Conservation (phyloP, 2,797 vertebrate genomes). For the Bucorvus abyssinicus region DNA sequence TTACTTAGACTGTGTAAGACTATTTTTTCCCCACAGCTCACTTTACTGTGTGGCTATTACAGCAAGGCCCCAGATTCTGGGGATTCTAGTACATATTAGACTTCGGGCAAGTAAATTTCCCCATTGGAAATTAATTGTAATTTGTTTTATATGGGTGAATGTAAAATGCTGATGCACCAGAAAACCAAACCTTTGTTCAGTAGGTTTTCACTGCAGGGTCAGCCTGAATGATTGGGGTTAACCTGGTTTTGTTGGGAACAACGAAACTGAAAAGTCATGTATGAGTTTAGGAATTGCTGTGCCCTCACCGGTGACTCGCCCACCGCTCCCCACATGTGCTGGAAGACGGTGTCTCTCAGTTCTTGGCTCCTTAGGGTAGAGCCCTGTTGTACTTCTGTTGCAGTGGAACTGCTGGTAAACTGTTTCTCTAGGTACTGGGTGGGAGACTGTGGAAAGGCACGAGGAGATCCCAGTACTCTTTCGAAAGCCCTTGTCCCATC, state of each 20-base stretch:
- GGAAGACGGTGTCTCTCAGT: neutral
- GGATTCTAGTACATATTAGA: neutral
- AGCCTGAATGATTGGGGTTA: neutral
- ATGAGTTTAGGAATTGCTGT: neutral
- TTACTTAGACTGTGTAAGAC: neutral
- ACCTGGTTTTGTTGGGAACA: neutral
- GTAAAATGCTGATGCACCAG: neutral
- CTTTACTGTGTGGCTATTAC: neutral
- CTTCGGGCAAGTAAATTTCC: neutral
- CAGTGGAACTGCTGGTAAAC: neutral
- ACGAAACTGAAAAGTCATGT: neutral
- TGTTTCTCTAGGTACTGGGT: neutral
- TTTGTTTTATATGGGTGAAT: neutral
- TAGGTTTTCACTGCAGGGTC: neutral
- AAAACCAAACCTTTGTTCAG: neutral
- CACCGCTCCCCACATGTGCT: accelerated
- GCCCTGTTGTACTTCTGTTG: accelerated
- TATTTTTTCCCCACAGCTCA: neutral
- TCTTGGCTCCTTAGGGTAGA: neutral
- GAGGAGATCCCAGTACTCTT: neutral
- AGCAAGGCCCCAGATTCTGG: neutral
- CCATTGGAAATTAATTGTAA: neutral
- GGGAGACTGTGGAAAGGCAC: neutral
- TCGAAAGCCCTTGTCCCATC: neutral
- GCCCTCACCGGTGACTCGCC: neutral